A percentile compares a stretch with the other conserved stretches of the same genome.
These are phyloP conservation scores for Temnothorax longispinosus DNA, from an alignment of 1,140 invertebrate species.

Conservation along the genomic window DNA sequence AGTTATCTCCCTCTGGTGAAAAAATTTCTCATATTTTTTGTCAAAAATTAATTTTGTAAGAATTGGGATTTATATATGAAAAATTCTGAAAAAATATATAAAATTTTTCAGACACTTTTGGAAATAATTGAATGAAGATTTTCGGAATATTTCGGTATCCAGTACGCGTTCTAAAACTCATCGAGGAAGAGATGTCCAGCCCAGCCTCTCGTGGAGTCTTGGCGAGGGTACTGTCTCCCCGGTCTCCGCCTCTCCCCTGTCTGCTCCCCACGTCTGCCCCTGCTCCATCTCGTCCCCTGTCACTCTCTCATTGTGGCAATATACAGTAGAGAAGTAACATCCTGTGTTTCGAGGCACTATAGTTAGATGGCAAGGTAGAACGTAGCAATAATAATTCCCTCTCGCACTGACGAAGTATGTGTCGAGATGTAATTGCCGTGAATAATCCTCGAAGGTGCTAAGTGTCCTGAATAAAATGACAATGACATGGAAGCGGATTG, in stretches of 20 bases:
- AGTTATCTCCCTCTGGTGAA: no score
- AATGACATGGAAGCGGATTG: constrained; percentile 75
- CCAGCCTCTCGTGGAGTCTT: background rate
- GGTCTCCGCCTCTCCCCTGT: background rate
- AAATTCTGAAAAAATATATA: no score
- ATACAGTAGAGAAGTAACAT: constrained; percentile 44
- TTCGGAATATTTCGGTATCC: no score
- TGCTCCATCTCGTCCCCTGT: background rate
- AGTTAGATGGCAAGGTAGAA: constrained; percentile 72
- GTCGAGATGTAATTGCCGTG: constrained; percentile 74
- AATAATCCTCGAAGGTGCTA: constrained; percentile 33
- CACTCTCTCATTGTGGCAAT: constrained; percentile 47
- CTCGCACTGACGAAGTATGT: constrained; percentile 43
- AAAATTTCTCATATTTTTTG: no score
- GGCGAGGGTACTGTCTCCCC: background rate
- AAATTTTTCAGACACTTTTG: no score
- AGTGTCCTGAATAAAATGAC: constrained; percentile 66
- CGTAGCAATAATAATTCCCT: constrained; percentile 49
- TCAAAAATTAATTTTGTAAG: no score
- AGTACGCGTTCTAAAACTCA: background rate
- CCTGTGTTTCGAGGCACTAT: constrained; percentile 44
- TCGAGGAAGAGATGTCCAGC: background rate
- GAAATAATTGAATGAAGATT: no score
- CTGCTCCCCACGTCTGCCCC: no score
- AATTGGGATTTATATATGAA: no score